Evolutionary conservation across 2,888 invertebrate species (phyloP).

Genomic region (Muscina levida): DNA sequence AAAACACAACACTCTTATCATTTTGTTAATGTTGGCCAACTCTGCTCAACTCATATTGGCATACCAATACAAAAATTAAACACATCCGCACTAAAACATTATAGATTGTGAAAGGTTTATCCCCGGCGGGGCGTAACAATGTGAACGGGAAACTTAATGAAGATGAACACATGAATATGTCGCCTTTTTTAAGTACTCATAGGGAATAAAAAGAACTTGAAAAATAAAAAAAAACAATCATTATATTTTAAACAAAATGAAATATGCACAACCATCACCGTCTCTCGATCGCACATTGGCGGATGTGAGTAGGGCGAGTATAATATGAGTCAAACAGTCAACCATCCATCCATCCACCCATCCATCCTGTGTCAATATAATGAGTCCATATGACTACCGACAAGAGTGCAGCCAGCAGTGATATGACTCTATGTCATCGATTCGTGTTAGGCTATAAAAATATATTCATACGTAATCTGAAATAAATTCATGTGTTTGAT

Average conservation of each 20-base stretch:
- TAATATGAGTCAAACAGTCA: neutral
- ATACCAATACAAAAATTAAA: neutral
- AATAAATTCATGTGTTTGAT: neutral
- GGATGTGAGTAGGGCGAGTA: neutral
- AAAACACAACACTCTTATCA: no score
- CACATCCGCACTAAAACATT: neutral
- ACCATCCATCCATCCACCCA: no score
- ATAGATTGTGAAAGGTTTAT: constrained; percentile 25
- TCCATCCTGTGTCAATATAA: neutral
- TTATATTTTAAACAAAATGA: neutral
- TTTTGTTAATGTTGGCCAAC: no score
- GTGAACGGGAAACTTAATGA: constrained; percentile 39
- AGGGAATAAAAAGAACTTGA: neutral
- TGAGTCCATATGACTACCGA: neutral
- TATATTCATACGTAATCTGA: constrained; percentile 19
- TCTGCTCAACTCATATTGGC: no score
- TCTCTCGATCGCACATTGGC: no score
- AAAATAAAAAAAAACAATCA: neutral
- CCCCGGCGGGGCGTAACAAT: constrained; percentile 41
- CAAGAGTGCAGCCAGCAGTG: neutral
- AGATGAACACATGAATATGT: constrained; percentile 38
- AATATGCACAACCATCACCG: neutral
- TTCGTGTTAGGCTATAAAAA: neutral
- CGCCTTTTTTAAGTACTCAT: neutral
- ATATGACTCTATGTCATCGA: neutral